Percentiles rank a stretch among this genome's conserved stretches.
Conservation (phyloP, 1,140 invertebrate species). For the Chrysoperla carnea region DNA sequence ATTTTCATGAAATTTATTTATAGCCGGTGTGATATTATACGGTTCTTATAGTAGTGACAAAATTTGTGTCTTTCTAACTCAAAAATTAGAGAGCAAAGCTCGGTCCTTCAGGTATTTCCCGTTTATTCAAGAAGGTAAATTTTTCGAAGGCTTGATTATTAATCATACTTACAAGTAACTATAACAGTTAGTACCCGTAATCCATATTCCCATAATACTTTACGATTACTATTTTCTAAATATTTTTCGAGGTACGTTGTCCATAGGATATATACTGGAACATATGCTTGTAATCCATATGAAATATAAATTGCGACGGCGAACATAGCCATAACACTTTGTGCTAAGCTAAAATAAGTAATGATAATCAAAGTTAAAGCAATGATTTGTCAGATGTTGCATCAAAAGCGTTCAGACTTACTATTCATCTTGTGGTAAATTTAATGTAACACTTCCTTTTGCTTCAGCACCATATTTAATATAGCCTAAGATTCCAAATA, state of each 20-base stretch:
- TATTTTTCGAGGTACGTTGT: constrained; percentile 42
- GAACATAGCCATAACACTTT: constrained; percentile 67
- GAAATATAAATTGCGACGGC: constrained; percentile 77
- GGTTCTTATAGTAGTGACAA: no score
- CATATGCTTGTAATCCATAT: constrained; percentile 87
- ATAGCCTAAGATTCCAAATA: constrained; percentile 69
- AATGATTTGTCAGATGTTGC: no score
- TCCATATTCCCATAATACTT: constrained; percentile 37
- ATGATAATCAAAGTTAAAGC: background rate
- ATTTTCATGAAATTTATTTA: no score
- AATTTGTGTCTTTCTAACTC: no score
- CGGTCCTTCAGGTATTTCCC: no score
- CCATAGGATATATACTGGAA: constrained; percentile 83
- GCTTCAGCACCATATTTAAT: constrained; percentile 50
- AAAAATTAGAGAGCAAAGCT: no score
- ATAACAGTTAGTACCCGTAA: constrained; percentile 46
- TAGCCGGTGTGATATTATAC: no score
- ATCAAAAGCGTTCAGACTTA: no score
- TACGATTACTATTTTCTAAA: constrained; percentile 25
- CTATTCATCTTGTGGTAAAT: constrained; percentile 39
- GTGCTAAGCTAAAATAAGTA: constrained; percentile 45
- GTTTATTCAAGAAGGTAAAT: no score
- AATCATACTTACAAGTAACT: constrained; percentile 47
- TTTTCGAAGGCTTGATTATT: background rate
- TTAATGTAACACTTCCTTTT: constrained; percentile 51